phyloP scores from a whole-genome alignment of 2,888 invertebrate genomes.

The Hyppa rectilinea region DNA sequence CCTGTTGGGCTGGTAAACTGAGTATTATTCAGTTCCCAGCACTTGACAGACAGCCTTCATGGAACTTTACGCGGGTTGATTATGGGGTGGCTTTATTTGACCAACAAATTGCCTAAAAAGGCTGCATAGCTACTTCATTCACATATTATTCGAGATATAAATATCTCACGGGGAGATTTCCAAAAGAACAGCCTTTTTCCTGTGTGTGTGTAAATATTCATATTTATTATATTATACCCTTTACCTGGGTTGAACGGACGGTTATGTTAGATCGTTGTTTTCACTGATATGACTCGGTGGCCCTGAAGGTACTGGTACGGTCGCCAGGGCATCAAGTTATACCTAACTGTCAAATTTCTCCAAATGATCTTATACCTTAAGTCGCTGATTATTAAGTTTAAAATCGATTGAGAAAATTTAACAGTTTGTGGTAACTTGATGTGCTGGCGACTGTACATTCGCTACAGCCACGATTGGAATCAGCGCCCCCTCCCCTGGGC shows the following conservation, averaged over 20 bases:
- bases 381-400: no score
- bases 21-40: conserved; percentile 5
- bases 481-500: not conserved
- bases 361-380: no score
- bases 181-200: no score
- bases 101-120: not conserved
- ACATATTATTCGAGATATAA: not conserved
- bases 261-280: not conserved
- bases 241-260: not conserved
- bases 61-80: not conserved
- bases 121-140: not conserved
- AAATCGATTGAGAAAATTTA: no score
- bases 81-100: not conserved
- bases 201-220: no score
- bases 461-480: not conserved
- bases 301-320: not conserved
- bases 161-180: not conserved
- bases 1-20: conserved; percentile 4
- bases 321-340: no score
- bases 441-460: no score
- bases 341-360: no score
- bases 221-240: no score
- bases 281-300: not conserved
- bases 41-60: not conserved
- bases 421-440: no score